Evolutionary conservation across 2,797 vertebrate genomes (phyloP), one percentile per base, ranked within the genome.

Genomic region (Vultur gryphus): DNA sequence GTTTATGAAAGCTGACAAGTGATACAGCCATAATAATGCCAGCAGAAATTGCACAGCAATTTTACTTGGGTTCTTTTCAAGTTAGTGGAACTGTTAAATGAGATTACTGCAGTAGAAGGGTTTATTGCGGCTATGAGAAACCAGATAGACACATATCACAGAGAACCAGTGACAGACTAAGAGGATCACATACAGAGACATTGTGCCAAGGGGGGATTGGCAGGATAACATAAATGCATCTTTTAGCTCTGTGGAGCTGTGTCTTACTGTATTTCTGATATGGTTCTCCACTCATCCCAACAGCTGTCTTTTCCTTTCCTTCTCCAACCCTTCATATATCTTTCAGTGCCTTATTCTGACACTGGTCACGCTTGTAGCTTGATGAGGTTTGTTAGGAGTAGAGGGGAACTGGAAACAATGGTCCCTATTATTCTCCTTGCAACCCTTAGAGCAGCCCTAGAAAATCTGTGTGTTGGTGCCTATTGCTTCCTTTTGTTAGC

Each of bases 141-240:
- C 48, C 94, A 96, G 97, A 97, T 82, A 96, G 95, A 96, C 91
- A 79, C 94, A 25, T 96, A 97, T 96, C 95, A 55, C 91, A 95
- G 87, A 75, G 89, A 94, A 87, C 26, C 94, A 90, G 94, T 7
- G 35, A 77, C 39, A 87, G 90, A 93, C 77, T 95, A 84, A 96
- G 92, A 94, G 94, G 94, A 95, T 96, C 93, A 87, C 90, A 80
- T 65, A 29, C 57, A 90, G 91, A 82, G 91, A 87, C 70, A 65
- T 52, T 80, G 95, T 91, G 95, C 96, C 94, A 96, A 70, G 62
- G 52, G 80, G 73, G 84, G 44, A 64, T 92, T 93, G 95, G 87
- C 93, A 92, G 95, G 80, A 92, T 91, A 91, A 87, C 43, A 29
- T 37, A 81, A 93, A 55, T 89, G 89, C 93, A 89, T 86, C 84